Base-by-base conservation (phyloP, 2,113 vertebrate species). In the Brachypodius melanocephalos region DNA sequence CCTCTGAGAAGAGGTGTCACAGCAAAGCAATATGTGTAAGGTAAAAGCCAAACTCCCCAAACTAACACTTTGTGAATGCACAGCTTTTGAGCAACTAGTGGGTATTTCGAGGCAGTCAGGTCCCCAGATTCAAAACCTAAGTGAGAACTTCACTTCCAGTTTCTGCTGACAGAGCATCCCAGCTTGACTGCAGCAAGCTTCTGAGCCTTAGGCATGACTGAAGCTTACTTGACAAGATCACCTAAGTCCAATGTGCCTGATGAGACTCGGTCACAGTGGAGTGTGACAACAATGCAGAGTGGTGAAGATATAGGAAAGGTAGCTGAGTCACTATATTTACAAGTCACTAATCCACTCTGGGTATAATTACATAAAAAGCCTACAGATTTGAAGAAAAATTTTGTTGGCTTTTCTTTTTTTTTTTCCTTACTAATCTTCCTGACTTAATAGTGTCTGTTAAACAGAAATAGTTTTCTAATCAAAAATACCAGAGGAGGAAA, bases 141-240 rank as follows among this genome's bases (percentile, higher is more conserved):
- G 6, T 51, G 82, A 92, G 55, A 89, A 58, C 24, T 94, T 93
- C 93, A 67, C 12, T 93, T 40, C 3, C 14, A n/a, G 40, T 68
- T 83, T 78, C 29, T 93, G 97, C 95, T 98, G 96, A 96, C 82
- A 87, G 58, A 80, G 90, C 90, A 95, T 28, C 48, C 51, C 12
- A 34, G 25, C 24, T 42, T 96, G 96, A 94, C 59, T 66, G 67
- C 67, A 69, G 34, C 29, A 25, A 87, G 80, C 63, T 28, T 76
- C 67, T 76, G 67, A 94, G 89, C 81, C 89, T 88, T 49, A 18
- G 54, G 94, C 94, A 54, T 79, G 69, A 88, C 69, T 92, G 83
- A 81, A 92, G 34, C 83, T 95, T 91, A 54, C 38, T 89, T 90
- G 94, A 97, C 87, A 95, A 81, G 62, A 88, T 80, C 93, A 68